Evolutionary conservation across 2,888 invertebrate species (phyloP).

Genomic region (Lumbricus terrestris): DNA sequence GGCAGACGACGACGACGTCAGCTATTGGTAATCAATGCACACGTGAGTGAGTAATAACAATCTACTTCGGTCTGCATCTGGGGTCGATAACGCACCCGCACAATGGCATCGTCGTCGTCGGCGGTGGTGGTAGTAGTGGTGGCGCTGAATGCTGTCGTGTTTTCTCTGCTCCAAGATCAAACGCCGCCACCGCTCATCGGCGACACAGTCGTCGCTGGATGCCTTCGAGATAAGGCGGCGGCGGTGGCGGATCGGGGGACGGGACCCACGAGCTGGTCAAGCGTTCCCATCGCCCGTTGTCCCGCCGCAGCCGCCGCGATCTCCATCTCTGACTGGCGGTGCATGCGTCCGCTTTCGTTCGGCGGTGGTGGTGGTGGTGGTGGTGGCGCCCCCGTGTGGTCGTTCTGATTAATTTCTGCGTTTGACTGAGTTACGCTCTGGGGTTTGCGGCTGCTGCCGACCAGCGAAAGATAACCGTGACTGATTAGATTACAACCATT

Average conservation of each 20-base stretch:
- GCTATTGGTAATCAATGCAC: conserved; percentile 12
- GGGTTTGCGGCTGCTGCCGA: too few species aligned
- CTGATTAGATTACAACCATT: conserved; percentile 9
- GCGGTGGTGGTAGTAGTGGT: too few species aligned
- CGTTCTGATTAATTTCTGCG: not conserved
- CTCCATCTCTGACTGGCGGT: not conserved
- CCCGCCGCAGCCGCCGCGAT: not conserved
- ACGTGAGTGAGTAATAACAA: conserved; percentile 16
- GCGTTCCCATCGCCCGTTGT: too few species aligned
- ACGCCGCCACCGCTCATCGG: not conserved
- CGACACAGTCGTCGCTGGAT: not conserved
- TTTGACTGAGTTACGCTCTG: conserved; percentile 16
- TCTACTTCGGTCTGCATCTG: conserved; percentile 4
- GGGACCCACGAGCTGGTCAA: not conserved
- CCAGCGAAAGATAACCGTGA: conserved; percentile 15
- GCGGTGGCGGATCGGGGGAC: too few species aligned
- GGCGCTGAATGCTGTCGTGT: conserved; percentile 8
- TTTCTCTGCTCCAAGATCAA: not conserved
- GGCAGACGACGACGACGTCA: not conserved
- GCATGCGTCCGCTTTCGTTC: not conserved
- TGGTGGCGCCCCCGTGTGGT: not conserved
- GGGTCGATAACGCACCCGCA: conserved; percentile 11
- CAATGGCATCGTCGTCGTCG: not conserved
- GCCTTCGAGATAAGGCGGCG: not conserved
- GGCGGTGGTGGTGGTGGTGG: too few species aligned